Conservation (phyloP, 2,797 vertebrate genomes). For the Oceanodroma leucorhoa region DNA sequence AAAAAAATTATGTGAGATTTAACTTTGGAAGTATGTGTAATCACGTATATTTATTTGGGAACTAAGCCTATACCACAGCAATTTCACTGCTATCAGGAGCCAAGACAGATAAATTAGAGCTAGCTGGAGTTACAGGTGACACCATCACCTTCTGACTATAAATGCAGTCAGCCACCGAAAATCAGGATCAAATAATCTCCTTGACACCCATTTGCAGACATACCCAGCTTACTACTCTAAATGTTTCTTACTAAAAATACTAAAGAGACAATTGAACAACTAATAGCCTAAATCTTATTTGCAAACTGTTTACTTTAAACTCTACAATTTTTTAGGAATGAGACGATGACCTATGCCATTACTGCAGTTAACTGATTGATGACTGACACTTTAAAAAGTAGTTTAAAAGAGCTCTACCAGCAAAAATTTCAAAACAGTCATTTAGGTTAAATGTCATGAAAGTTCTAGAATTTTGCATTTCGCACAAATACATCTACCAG, state of each 20-base stretch:
- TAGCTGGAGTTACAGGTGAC: not conserved
- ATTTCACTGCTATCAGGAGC: not conserved
- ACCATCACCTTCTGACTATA: not conserved
- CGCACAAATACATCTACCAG: not conserved
- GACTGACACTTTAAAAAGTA: not conserved
- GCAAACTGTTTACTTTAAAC: not conserved
- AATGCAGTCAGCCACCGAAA: not conserved
- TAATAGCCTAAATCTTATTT: not conserved
- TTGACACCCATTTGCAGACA: not conserved
- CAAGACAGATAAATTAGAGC: not conserved
- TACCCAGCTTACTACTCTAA: not conserved
- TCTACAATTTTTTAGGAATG: not conserved
- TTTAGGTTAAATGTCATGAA: not conserved
- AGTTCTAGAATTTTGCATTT: not conserved
- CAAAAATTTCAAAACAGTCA: not conserved
- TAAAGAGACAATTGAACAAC: not conserved
- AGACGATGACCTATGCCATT: not conserved
- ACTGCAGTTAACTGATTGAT: not conserved
- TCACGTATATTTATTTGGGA: not conserved
- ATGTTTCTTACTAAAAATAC: not conserved
- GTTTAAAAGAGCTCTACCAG: not conserved
- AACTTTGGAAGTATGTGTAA: not conserved
- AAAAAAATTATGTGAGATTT: not conserved
- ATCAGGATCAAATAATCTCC: not conserved
- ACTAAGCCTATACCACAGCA: not conserved